Percentiles rank a stretch among this genome's conserved stretches.
These are phyloP conservation scores for Trachemys scripta DNA, from an alignment of 2,113 vertebrate species.

Conservation along the genomic window DNA sequence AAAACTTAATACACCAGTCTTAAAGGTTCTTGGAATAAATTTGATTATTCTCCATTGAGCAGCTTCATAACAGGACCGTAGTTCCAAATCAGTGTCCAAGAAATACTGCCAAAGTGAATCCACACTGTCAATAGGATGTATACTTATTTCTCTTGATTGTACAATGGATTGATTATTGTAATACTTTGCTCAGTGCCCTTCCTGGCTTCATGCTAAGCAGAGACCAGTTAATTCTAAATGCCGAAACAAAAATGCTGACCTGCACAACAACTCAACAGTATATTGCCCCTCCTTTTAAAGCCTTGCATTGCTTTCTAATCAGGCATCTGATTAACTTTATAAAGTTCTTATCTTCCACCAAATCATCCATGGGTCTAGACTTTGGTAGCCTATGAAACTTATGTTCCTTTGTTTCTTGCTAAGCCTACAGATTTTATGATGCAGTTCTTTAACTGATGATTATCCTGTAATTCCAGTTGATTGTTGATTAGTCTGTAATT, in stretches of 20 bases:
- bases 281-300: conserved; percentile 10
- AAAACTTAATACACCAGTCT: background rate
- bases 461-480: conserved; percentile 66
- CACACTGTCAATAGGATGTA: background rate
- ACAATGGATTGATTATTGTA: background rate
- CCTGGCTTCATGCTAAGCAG: conserved; percentile 47
- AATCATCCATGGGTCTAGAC: conserved; percentile 1
- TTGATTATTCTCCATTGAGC: background rate
- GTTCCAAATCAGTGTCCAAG: background rate
- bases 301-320: background rate
- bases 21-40: background rate
- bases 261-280: background rate
- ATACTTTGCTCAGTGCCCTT: conserved; percentile 7
- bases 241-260: conserved; percentile 36
- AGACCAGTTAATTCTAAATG: conserved; percentile 28
- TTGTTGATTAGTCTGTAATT: conserved; percentile 66
- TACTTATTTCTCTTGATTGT: background rate
- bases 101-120: background rate
- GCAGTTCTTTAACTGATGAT: conserved; percentile 41
- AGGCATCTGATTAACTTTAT: conserved; percentile 19
- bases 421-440: conserved; percentile 33
- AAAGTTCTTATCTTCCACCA: conserved; percentile 32
- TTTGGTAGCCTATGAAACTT: conserved; percentile 30
- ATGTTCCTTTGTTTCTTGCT: conserved; percentile 26
- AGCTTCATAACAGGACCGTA: background rate